Conservation (phyloP, 1,140 invertebrate species). For the Saccostrea echinata region DNA sequence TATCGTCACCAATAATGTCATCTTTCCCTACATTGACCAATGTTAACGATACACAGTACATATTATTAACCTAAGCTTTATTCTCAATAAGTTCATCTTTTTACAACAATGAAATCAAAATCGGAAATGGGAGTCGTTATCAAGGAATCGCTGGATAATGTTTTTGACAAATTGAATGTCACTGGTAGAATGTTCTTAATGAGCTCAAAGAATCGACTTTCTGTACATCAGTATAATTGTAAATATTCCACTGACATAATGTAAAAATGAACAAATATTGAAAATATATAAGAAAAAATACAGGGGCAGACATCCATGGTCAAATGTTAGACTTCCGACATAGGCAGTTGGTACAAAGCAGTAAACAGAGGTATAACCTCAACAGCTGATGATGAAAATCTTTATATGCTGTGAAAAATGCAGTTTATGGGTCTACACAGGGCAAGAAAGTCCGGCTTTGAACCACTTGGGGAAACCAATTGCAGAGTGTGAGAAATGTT, state of each 20-base stretch:
- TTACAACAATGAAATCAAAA: too few species aligned
- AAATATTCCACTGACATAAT: not conserved
- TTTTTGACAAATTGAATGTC: not conserved
- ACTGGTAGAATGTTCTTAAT: not conserved
- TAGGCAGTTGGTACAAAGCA: not conserved
- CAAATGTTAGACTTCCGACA: not conserved
- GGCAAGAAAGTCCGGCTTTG: not conserved
- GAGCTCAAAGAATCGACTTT: not conserved
- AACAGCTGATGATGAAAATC: not conserved
- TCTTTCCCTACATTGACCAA: too few species aligned
- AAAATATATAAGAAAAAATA: not conserved
- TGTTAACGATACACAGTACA: too few species aligned
- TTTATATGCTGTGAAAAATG: not conserved
- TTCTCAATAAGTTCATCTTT: too few species aligned
- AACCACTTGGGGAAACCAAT: not conserved
- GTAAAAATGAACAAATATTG: not conserved
- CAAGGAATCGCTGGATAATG: not conserved
- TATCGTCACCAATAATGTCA: too few species aligned
- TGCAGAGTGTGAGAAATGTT: not conserved
- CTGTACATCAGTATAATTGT: not conserved
- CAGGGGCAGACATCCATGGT: not conserved
- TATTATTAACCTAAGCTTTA: too few species aligned
- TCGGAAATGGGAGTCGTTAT: not conserved
- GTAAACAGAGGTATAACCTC: not conserved
- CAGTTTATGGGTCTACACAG: not conserved